Conservation (phyloP, 2,113 vertebrate species). For the Alaudala cheleensis region DNA sequence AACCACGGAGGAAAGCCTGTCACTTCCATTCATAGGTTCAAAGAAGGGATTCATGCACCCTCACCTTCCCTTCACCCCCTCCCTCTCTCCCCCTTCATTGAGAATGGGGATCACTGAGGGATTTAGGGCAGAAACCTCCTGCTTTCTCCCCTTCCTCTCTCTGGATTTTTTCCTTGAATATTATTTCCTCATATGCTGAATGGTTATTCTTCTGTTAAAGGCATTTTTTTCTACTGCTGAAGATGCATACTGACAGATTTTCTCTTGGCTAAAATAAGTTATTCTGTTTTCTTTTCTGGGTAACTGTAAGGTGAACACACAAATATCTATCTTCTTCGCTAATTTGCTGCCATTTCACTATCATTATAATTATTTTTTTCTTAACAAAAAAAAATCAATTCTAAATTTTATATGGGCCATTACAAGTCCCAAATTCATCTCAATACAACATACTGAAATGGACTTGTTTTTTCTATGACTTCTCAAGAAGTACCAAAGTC, state of each 20-base stretch:
- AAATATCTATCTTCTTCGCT: background rate
- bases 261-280: background rate
- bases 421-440: background rate
- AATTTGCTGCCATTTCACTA: background rate
- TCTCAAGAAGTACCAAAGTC: background rate
- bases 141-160: background rate
- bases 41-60: background rate
- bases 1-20: background rate
- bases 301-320: background rate
- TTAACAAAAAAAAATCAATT: background rate
- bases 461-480: background rate
- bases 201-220: background rate
- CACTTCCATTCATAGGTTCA: background rate
- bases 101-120: background rate
- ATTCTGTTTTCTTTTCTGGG: background rate
- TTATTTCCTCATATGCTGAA: background rate
- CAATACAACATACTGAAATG: background rate
- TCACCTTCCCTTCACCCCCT: background rate
- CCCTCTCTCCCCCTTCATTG: background rate
- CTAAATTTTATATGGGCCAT: background rate
- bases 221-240: background rate
- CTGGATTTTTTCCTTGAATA: background rate
- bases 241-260: background rate
- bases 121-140: background rate
- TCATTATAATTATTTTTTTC: background rate